Evolutionary conservation across 2,888 invertebrate genomes (phyloP).

Genomic region (Nasonia oneida): DNA sequence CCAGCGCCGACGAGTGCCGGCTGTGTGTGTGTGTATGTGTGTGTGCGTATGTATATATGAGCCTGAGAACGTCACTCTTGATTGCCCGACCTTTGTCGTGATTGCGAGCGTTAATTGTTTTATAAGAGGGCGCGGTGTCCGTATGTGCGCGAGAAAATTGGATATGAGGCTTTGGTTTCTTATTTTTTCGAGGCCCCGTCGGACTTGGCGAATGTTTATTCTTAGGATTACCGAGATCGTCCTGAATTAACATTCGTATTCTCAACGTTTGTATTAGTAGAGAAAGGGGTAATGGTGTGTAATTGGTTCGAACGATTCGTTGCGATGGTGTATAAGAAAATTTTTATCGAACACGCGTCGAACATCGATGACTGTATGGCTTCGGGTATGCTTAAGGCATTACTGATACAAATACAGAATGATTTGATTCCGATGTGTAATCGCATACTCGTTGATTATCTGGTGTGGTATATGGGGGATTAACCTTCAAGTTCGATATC

Average conservation of each 20-base stretch:
- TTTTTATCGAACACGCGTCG: neutral
- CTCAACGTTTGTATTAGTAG: too few species aligned
- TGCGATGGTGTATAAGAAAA: neutral
- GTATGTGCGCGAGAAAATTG: neutral
- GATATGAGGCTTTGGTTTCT: neutral
- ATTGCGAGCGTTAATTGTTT: constrained; percentile 45
- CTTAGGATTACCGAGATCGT: neutral
- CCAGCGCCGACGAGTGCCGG: neutral
- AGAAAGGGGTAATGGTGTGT: too few species aligned
- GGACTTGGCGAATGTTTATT: neutral
- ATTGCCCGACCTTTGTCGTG: constrained; percentile 42
- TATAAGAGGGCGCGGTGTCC: neutral
- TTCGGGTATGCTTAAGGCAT: too few species aligned
- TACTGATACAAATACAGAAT: too few species aligned
- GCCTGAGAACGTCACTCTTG: constrained; percentile 34
- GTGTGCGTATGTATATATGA: neutral
- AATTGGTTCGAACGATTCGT: neutral
- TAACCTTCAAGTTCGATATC: too few species aligned
- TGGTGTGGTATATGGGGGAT: too few species aligned
- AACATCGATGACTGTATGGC: neutral
- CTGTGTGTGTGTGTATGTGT: neutral
- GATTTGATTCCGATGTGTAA: too few species aligned
- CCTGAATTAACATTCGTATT: too few species aligned
- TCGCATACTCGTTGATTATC: too few species aligned
- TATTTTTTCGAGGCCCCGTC: neutral